These are phyloP conservation scores for Hippocampus zosterae DNA, from an alignment of 2,113 vertebrate species.

Conservation along the genomic window DNA sequence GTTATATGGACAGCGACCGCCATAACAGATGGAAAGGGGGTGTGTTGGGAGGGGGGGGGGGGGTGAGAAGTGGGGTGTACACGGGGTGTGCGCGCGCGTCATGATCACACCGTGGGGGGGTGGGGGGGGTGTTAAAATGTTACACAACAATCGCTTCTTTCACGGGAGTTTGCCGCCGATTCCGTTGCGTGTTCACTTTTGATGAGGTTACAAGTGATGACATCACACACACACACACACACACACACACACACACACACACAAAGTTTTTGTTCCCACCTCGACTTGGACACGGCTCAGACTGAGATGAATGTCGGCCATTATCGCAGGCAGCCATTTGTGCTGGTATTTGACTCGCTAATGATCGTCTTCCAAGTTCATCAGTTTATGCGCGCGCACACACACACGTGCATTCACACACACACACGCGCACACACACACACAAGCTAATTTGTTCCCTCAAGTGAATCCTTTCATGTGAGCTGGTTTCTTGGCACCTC, in stretches of 20 bases:
- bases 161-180: slow-evolving; percentile 3
- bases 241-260: not conserved
- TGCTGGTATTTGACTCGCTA: slow-evolving; percentile 69
- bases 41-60: slow-evolving; percentile 21
- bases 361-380: slow-evolving; percentile 65
- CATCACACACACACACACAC: not conserved
- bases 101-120: slow-evolving; percentile 60
- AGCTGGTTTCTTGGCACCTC: not conserved
- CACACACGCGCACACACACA: slow-evolving; percentile 2
- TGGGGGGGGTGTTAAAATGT: slow-evolving; percentile 63
- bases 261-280: slow-evolving; percentile 14
- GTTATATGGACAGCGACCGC: slow-evolving; percentile 63
- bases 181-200: not conserved
- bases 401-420: slow-evolving; percentile 22
- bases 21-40: slow-evolving; percentile 69
- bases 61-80: slow-evolving; percentile 36
- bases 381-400: slow-evolving; percentile 19
- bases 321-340: slow-evolving; percentile 63
- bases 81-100: slow-evolving; percentile 37
- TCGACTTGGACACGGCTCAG: slow-evolving; percentile 58
- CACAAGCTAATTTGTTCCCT: slow-evolving; percentile 31
- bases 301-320: slow-evolving; percentile 70
- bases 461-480: slow-evolving; percentile 21
- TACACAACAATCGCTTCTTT: slow-evolving; percentile 58
- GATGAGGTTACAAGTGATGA: not conserved